Evolutionary conservation across 2,888 invertebrate genomes (phyloP), one percentile per base, ranked within the genome.

Genomic region (Macaria liturata): DNA sequence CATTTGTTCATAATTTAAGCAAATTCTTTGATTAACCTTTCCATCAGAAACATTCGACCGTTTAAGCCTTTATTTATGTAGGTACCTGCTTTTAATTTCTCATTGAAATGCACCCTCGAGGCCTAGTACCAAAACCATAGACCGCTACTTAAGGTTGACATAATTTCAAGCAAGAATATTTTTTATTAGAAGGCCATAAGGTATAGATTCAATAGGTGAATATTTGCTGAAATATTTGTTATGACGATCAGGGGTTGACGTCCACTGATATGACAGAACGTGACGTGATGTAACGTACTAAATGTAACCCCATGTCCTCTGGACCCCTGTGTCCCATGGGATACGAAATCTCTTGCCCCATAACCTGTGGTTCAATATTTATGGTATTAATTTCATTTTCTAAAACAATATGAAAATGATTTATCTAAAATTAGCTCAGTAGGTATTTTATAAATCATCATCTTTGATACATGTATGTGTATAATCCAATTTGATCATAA

Each of bases 51-150:
- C 34, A 37, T 37, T 6, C 34, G 0, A 37, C 34, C 46, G 3
- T 32, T 46, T 34, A 47, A 47, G 6, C 37, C n/a, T 9, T 9
- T 42, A 47, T 47, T 9, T 6, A 49, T 49, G 43, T 32, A 43
- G 7, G 6, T 49, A 43, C 43, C 49, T 51, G 44, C 34, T 51
- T 51, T 51, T 51, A 51, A 37, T 51, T 44, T 44, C 50, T 44
- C 44, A 51, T 51, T 44, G 34, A 34, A 43, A 51, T 51, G 44
- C 44, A 51, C 50, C 50, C 50, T 37, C 20, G 9, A 40, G 49
- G 31, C 8, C 6, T 31, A 20, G 8, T 20, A 20, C 20, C 20
- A n/a, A 30, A 49, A 20, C 49, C 40, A 34, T 42, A n/a, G 42
- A 42, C 42, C 9, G 3, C 42, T 8, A 42, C 20, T 20, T 20